Evolutionary conservation across 2,113 vertebrate genomes (phyloP).

Genomic region (Phaethornis superciliosus): DNA sequence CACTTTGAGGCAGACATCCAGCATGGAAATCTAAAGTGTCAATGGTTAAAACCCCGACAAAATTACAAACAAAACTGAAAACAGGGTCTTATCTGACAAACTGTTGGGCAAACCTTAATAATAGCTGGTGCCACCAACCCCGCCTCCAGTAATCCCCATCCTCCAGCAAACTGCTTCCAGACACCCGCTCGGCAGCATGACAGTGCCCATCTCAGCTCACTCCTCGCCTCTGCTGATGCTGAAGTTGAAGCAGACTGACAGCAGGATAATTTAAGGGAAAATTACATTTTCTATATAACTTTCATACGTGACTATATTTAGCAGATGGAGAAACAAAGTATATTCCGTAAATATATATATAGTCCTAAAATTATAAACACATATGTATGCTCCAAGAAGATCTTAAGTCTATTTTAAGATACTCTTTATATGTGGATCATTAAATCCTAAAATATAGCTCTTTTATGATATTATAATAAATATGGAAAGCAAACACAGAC

Average conservation of each 20-base stretch:
- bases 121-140: constrained; percentile 13
- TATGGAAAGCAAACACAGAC: constrained; percentile 37
- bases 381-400: constrained; percentile 46
- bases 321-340: constrained; percentile 59
- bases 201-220: background rate
- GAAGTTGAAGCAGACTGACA: constrained; percentile 50
- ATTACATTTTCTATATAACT: constrained; percentile 47
- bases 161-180: constrained; percentile 53
- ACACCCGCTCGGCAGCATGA: background rate
- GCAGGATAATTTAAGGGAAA: constrained; percentile 36
- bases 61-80: constrained; percentile 1
- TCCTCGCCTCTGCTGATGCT: background rate
- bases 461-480: constrained; percentile 31
- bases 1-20: background rate
- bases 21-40: background rate
- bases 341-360: constrained; percentile 66
- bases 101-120: background rate
- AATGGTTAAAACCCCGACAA: background rate
- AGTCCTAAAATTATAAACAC: constrained; percentile 57
- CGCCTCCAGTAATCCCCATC: constrained; percentile 11
- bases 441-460: constrained; percentile 33
- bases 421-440: constrained; percentile 19
- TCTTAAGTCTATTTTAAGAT: constrained; percentile 50
- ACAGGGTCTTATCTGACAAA: background rate
- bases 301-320: constrained; percentile 56